Evolutionary conservation across 2,113 vertebrate species (phyloP).

Genomic region (Narcine bancroftii): DNA sequence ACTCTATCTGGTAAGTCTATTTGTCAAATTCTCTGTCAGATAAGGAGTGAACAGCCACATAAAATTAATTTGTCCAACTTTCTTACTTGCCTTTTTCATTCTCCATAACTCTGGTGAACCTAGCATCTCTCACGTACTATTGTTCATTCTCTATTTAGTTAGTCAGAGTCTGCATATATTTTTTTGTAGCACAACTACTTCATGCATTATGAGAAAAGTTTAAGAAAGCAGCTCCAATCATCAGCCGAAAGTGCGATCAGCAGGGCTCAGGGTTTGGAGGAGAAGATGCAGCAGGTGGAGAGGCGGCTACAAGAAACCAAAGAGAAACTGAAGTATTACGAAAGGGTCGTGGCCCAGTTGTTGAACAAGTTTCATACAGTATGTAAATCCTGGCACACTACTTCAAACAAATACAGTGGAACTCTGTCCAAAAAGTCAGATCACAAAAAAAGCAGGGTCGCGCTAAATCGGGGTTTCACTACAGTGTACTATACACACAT

Average conservation of each 20-base stretch:
- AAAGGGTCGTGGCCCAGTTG: background rate
- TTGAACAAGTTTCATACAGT: background rate
- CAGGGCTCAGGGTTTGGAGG: background rate
- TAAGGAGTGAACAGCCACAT: background rate
- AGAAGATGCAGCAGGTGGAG: background rate
- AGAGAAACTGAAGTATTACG: background rate
- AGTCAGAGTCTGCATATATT: background rate
- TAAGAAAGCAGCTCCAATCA: background rate
- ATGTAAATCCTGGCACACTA: background rate
- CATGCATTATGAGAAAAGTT: constrained; percentile 14
- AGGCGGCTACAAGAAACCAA: background rate
- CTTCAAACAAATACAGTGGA: background rate
- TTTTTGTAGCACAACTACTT: constrained; percentile 14
- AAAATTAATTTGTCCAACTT: background rate
- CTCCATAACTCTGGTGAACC: background rate
- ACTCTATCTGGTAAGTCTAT: background rate
- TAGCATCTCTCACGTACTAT: background rate
- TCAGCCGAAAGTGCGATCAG: background rate
- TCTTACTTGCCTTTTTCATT: background rate
- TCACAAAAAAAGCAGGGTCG: too few species aligned
- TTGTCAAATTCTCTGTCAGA: background rate
- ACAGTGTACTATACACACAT: too few species aligned
- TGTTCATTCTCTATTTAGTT: background rate
- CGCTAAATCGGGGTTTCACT: too few species aligned
- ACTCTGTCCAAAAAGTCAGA: too few species aligned